These are phyloP conservation scores for Paramormyrops kingsleyae DNA, from an alignment of 2,113 vertebrate species.

Conservation along the genomic window DNA sequence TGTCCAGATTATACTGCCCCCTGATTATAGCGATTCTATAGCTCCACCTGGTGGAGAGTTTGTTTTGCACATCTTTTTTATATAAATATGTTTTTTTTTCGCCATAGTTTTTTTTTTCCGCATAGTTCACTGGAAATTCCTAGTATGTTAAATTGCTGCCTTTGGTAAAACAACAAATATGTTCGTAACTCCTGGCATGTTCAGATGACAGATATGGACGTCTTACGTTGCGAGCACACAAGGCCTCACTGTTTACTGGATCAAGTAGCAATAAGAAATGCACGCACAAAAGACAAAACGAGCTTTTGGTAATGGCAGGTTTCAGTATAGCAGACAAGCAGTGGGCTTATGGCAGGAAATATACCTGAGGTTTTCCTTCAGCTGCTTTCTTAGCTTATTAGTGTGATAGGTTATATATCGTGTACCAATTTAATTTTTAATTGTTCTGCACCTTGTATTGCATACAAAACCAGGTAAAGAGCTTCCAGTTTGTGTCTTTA, in stretches of 20 bases:
- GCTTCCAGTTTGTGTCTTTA: slow-evolving; percentile 4
- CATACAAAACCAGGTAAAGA: slow-evolving; percentile 5
- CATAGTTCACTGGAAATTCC: neutral
- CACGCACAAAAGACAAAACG: neutral
- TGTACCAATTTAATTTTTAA: neutral
- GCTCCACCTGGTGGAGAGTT: slow-evolving; percentile 16
- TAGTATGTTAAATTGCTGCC: neutral
- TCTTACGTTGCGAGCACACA: neutral
- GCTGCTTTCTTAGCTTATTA: neutral
- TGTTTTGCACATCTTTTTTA: slow-evolving; percentile 10
- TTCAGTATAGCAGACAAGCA: neutral
- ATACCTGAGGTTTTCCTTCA: neutral
- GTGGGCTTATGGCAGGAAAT: neutral
- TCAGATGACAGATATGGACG: neutral
- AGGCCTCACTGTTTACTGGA: neutral
- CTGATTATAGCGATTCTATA: neutral
- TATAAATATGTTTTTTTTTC: neutral
- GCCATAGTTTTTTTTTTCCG: neutral
- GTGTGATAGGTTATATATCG: neutral
- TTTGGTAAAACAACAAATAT: neutral
- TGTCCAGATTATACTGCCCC: neutral
- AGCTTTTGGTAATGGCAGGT: neutral
- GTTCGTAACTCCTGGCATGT: neutral
- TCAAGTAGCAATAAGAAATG: neutral
- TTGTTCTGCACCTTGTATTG: neutral